Evolutionary conservation across 2,888 invertebrate species (phyloP).

Genomic region (Allacma fusca): DNA sequence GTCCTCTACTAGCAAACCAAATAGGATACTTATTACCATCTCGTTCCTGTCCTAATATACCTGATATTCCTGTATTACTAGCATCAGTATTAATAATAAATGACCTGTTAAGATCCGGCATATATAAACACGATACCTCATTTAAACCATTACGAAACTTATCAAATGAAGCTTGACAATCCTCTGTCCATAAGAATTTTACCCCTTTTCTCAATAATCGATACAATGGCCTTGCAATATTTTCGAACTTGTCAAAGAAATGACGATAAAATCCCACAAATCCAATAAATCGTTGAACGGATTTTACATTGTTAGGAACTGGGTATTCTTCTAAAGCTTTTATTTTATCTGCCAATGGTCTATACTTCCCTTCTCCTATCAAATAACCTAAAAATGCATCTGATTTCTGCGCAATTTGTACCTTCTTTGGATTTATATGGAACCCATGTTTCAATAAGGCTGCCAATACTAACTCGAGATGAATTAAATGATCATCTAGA

Average conservation of each 20-base stretch:
- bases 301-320: background rate
- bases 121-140: too few relatives aligned
- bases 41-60: background rate
- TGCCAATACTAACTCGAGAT: too few relatives aligned
- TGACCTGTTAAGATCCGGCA: background rate
- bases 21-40: too few relatives aligned
- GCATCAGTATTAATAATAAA: conserved; percentile 9
- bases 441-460: too few relatives aligned
- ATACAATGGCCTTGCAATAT: background rate
- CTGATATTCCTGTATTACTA: background rate
- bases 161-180: too few relatives aligned
- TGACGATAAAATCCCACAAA: background rate
- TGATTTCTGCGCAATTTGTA: too few relatives aligned
- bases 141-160: too few relatives aligned
- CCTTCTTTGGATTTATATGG: too few relatives aligned
- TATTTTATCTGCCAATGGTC: background rate
- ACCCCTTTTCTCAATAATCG: background rate
- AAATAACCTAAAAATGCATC: background rate
- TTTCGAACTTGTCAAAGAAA: too few relatives aligned
- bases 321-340: background rate
- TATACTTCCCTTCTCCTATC: background rate
- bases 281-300: background rate
- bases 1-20: too few relatives aligned
- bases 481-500: too few relatives aligned
- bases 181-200: background rate